Conservation (phyloP, 2,113 vertebrate species). For the Megaleporinus macrocephalus region DNA sequence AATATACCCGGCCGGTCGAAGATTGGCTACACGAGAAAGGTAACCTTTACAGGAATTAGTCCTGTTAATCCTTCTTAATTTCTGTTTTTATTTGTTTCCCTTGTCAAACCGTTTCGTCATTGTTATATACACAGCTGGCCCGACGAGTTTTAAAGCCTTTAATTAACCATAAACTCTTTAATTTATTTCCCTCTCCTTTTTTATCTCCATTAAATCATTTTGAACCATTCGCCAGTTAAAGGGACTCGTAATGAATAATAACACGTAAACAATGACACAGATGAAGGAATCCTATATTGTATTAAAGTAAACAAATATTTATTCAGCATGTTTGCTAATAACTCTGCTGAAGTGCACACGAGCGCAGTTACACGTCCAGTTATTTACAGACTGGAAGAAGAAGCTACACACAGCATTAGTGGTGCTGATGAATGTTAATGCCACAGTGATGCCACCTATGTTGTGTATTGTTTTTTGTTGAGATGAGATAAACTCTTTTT, state of each 20-base stretch:
- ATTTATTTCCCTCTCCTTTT: conserved; percentile 28
- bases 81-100: conserved; percentile 53
- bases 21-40: conserved; percentile 99
- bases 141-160: conserved; percentile 20
- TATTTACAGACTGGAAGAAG: background rate
- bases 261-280: no score
- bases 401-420: background rate
- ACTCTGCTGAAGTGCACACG: background rate
- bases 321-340: no score
- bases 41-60: conserved; percentile 88
- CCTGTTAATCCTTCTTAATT: conserved; percentile 67
- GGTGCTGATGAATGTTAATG: background rate
- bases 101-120: conserved; percentile 75
- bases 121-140: conserved; percentile 61
- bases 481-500: conserved; percentile 6
- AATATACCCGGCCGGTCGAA: conserved; percentile 98
- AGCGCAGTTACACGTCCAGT: background rate
- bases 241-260: conserved; percentile 78
- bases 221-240: conserved; percentile 91
- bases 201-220: conserved; percentile 84
- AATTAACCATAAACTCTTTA: conserved; percentile 57
- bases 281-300: background rate
- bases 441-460: background rate
- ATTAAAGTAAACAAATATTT: background rate
- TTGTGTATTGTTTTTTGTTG: background rate